Percentiles rank a stretch among this genome's conserved stretches.
Conservation (phyloP, 2,113 vertebrate genomes). For the Sitta europaea region DNA sequence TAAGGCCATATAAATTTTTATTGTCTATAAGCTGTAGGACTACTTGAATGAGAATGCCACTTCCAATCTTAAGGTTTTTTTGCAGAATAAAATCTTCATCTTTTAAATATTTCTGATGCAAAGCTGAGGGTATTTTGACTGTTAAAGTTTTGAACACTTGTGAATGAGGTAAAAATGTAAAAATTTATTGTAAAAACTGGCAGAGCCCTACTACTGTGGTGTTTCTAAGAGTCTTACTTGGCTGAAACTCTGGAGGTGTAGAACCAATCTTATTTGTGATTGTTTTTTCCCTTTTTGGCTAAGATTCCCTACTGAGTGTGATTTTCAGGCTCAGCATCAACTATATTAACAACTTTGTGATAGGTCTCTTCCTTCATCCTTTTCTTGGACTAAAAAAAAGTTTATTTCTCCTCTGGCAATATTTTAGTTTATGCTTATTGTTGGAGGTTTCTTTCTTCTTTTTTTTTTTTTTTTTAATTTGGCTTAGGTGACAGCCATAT, state of each 20-base stretch:
- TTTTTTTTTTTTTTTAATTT: neutral
- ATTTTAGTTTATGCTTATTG: neutral
- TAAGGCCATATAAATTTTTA: neutral
- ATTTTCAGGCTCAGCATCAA: conserved; percentile 33
- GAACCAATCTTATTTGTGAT: conserved; percentile 44
- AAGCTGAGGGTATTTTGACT: neutral
- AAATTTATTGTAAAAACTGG: neutral
- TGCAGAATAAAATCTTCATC: neutral
- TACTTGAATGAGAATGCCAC: neutral
- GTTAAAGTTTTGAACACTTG: neutral
- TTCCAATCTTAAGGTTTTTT: neutral
- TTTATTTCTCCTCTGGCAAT: neutral
- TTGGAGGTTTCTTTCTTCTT: neutral
- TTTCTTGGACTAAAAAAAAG: neutral
- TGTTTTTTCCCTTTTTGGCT: conserved; percentile 54
- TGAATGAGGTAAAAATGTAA: neutral
- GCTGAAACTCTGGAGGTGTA: conserved; percentile 53
- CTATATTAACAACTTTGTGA: conserved; percentile 17
- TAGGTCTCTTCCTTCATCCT: neutral
- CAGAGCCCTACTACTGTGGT: neutral
- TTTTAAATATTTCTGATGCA: neutral
- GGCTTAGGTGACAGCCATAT: neutral
- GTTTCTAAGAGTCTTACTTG: conserved; percentile 55
- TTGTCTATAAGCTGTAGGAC: neutral
- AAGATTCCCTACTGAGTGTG: conserved; percentile 9